Base-by-base conservation (phyloP, 2,797 vertebrate genomes). In the Masticophis lateralis region DNA sequence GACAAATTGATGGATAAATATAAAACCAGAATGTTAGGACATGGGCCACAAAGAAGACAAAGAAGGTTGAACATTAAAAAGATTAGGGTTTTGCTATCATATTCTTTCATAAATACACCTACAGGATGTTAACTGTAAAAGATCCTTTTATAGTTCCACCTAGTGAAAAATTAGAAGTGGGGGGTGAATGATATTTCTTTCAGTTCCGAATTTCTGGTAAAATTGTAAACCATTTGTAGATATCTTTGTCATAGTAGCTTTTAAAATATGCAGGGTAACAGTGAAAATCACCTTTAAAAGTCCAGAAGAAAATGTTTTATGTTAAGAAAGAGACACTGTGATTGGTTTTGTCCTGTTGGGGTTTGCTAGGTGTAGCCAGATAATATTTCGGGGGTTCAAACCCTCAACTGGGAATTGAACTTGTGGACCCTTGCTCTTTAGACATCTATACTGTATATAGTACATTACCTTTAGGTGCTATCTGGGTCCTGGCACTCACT, bases 201-300 rank as follows among this genome's bases (percentile, higher is more conserved):
- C 61, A 90, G 93, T 94, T 90, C 90, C 94, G 94, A 32, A 32
- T 59, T 94, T n/a, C 92, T 96, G 87, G 60, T 94, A 92, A 93
- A 92, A 93, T 92, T 95, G 87, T 90, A 74, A 53, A 13, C 96
- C 27, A 47, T 93, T 96, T 94, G 88, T 95, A 95, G 94, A 94
- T 95, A 92, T 95, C 94, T 96, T 96, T 60, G 92, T 95, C 92
- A 94, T 96, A 95, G 96, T 96, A 96, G 79, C 43, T 92, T 95
- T 93, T 90, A 96, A 95, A 92, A 95, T 95, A 86, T 89, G 95
- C 89, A 90, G 5, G 4, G 25, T 66, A 55, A 66, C 63, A 92
- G 93, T 90, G 87, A 14, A 93, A 94, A 66, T 96, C 90, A 91
- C 91, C 94, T 95, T 94, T 95, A 92, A 28, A 94, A 93, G 93